phyloP scores from a whole-genome alignment of 2,888 invertebrate genomes.

The Napeogenes inachia region DNA sequence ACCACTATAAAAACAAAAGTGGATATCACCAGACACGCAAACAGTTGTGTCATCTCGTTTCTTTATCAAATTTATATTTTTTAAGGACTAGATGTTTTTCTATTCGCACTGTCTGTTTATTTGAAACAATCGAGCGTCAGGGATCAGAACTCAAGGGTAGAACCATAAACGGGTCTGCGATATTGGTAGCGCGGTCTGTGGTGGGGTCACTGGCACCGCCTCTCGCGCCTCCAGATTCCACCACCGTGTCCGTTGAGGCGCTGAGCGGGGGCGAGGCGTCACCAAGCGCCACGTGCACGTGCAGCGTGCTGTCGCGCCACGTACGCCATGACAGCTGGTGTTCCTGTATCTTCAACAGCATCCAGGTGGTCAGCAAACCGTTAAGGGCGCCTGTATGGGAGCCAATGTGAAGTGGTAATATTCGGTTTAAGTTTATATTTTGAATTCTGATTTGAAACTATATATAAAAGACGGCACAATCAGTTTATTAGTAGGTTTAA shows the following conservation, averaged over 20 bases:
- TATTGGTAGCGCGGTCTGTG: conserved; percentile 57
- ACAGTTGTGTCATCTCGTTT: conserved; percentile 36
- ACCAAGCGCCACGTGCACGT: conserved; percentile 62
- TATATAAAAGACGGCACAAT: too few species aligned
- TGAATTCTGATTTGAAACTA: too few species aligned
- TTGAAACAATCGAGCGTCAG: conserved; percentile 10
- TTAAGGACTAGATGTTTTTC: neutral
- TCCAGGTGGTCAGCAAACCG: conserved; percentile 70
- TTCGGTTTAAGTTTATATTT: too few species aligned
- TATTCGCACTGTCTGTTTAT: neutral
- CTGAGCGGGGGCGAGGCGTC: conserved; percentile 30
- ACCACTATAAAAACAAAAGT: conserved; percentile 35
- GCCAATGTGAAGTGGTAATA: too few species aligned
- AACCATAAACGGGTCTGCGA: conserved; percentile 63
- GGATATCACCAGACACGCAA: conserved; percentile 33
- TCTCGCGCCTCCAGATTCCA: conserved; percentile 38
- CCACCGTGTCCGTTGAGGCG: conserved; percentile 43
- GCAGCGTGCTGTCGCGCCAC: conserved; percentile 69
- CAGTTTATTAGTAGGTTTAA: too few species aligned
- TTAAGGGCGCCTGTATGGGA: conserved; percentile 57
- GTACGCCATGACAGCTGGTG: conserved; percentile 70
- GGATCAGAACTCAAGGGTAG: conserved; percentile 45
- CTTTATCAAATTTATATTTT: neutral
- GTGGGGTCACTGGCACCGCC: conserved; percentile 44
- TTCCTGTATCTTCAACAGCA: conserved; percentile 72